Evolutionary conservation across 2,113 vertebrate species (phyloP), one percentile per base, ranked within the genome.

Genomic region (Oryzias melastigma): DNA sequence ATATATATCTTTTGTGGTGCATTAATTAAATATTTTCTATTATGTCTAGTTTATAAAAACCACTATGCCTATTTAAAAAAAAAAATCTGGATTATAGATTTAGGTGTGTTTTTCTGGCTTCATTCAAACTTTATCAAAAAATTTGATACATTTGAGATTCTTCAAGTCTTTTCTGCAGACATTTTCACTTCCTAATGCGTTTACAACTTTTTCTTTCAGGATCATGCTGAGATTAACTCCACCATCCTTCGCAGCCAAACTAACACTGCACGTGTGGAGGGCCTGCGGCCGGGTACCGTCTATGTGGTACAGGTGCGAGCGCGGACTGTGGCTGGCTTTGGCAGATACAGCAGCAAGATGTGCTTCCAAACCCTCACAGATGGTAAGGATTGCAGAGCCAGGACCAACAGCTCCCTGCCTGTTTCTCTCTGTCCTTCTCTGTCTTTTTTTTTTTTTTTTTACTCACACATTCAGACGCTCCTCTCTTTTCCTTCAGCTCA

Each of bases 341-440:
- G 97, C 85, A 98, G 97, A 89, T 98, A 95, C 93, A 98, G 97
- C n/a, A 95, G 95, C 82, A 98, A 97, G 92, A 98, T 99, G 96
- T 98, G 95, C 92, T 99, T 99, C 94, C 97, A 99, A 91, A 98
- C 96, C 0, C 93, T 98, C 80, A 98, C 95, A 1, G 95, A 98
- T 27, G 96, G 97, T 98, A 93, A 95, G 94, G 60, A 72, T 60
- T 18, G 22, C 17, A 10, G 62, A 56, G 78, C 84, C 81, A 81
- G 8, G 65, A 80, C 74, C 78, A 52, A 60, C 58, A 43, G 70
- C 79, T 75, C 75, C 64, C 54, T 59, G 48, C 60, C 53, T 62
- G 48, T 48, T 46, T 66, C 58, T 14, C 60, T 58, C 52, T 64
- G 35, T 62, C 54, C 48, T 50, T 42, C 66, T 68, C 45, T 58